These are phyloP conservation scores for Oxystoma pomonae DNA, from an alignment of 2,888 invertebrate genomes.

Conservation along the genomic window DNA sequence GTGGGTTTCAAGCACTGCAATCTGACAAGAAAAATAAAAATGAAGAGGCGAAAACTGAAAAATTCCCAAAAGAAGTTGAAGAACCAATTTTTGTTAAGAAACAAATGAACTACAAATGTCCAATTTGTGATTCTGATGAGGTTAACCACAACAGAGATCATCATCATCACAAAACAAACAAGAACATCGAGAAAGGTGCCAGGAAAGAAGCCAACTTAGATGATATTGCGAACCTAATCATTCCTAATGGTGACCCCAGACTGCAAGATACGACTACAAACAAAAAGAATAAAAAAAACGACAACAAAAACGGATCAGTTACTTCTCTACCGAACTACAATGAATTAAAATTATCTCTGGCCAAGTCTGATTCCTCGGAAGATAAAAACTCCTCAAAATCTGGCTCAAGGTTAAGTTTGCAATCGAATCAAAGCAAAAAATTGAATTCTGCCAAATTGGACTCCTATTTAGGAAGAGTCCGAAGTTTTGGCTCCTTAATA, in stretches of 20 bases:
- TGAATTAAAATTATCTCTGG: conserved; percentile 46
- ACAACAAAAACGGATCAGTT: conserved; percentile 49
- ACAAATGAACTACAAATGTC: conserved; percentile 44
- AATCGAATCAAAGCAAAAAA: conserved; percentile 29
- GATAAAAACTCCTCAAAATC: conserved; percentile 7
- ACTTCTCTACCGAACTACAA: conserved; percentile 53
- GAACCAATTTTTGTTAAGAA: conserved; percentile 44
- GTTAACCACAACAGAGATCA: conserved; percentile 36
- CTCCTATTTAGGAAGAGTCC: conserved; percentile 48
- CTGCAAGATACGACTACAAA: conserved; percentile 6
- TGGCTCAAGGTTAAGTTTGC: conserved; percentile 20
- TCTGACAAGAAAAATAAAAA: conserved; percentile 15
- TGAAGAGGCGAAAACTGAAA: background rate
- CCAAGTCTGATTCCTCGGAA: conserved; percentile 36
- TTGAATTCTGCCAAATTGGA: conserved; percentile 42
- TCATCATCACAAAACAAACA: conserved; percentile 28
- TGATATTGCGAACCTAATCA: background rate
- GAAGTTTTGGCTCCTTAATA: conserved; percentile 49
- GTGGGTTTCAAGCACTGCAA: conserved; percentile 37
- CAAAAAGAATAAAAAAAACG: conserved; percentile 28
- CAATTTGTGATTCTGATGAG: conserved; percentile 41
- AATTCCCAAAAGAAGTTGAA: conserved; percentile 34
- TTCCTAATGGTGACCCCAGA: conserved; percentile 12
- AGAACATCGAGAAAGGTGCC: conserved; percentile 26
- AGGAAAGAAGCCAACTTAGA: conserved; percentile 15